A percentile compares a stretch with the other conserved stretches of the same genome.
phyloP scores from a whole-genome alignment of 2,797 vertebrate species.

The Mormyrus proboscirostris region DNA sequence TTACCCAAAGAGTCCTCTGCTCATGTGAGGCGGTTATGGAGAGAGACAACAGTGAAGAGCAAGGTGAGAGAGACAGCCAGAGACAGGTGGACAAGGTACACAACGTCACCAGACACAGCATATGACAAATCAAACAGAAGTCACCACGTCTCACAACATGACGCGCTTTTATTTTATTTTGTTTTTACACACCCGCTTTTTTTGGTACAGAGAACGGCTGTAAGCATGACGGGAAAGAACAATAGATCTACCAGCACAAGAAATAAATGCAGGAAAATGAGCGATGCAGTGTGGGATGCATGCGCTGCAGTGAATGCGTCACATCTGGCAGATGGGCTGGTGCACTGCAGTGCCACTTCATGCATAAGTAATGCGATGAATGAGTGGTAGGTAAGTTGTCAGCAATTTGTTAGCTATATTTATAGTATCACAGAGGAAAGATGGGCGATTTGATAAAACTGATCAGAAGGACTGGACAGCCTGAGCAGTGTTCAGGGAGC shows the following conservation, averaged over 20 bases:
- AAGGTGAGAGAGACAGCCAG: constrained; percentile 21
- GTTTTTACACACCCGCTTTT: neutral
- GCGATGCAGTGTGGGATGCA: neutral
- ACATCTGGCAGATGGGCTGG: neutral
- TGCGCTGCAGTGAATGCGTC: neutral
- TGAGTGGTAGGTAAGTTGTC: neutral
- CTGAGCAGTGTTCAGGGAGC: neutral
- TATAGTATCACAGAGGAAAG: neutral
- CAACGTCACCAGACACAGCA: neutral
- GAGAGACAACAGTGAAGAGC: constrained; percentile 56
- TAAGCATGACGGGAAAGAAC: neutral
- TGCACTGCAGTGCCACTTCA: neutral
- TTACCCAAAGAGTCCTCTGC: constrained; percentile 83
- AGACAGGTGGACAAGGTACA: constrained; percentile 9
- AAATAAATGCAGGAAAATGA: neutral
- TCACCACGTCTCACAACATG: neutral
- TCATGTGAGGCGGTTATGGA: constrained; percentile 63
- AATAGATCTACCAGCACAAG: neutral
- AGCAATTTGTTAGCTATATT: neutral
- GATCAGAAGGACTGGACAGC: neutral
- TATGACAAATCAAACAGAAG: neutral
- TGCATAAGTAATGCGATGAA: neutral
- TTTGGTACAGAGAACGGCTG: neutral
- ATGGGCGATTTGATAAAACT: neutral
- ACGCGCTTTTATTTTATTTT: neutral